Evolutionary conservation across 2,888 invertebrate species (phyloP).

Genomic region (Ischnus inquisitorius): DNA sequence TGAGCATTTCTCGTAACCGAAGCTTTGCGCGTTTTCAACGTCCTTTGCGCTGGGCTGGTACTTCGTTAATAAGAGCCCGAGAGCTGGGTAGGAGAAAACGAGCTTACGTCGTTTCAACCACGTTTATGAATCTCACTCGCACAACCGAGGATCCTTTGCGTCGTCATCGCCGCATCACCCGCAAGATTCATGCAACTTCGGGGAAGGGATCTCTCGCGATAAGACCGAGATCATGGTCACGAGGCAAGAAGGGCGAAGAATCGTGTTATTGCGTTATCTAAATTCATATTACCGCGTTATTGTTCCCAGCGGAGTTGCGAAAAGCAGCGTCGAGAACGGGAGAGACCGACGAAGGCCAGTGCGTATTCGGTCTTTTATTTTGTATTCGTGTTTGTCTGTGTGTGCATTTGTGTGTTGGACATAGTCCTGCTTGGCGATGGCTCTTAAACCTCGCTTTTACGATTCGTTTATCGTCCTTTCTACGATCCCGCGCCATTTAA

Average conservation of each 20-base stretch:
- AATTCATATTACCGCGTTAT: slow-evolving; percentile 76
- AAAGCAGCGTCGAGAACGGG: slow-evolving; percentile 39
- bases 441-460: slow-evolving; percentile 75
- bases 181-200: not conserved
- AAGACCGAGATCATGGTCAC: not conserved
- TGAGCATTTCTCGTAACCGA: slow-evolving; percentile 16
- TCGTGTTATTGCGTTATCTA: slow-evolving; percentile 75
- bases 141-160: not conserved
- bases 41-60: not conserved
- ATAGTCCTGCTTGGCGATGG: slow-evolving; percentile 37
- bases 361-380: slow-evolving; percentile 28
- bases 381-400: not conserved
- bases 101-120: slow-evolving; percentile 27
- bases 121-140: slow-evolving; percentile 32
- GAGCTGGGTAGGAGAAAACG: slow-evolving; percentile 5
- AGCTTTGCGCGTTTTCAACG: slow-evolving; percentile 16
- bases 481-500: slow-evolving; percentile 73
- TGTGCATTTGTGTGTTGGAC: slow-evolving; percentile 11
- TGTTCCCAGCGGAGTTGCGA: slow-evolving; percentile 66
- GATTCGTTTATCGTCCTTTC: slow-evolving; percentile 77
- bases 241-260: slow-evolving; percentile 1
- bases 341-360: not conserved
- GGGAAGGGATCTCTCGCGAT: not conserved
- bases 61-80: slow-evolving; percentile 34
- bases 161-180: not conserved